Percentiles rank a stretch among this genome's conserved stretches.
Evolutionary conservation across 2,113 vertebrate species (phyloP).

Genomic region (Sapajus apella): DNA sequence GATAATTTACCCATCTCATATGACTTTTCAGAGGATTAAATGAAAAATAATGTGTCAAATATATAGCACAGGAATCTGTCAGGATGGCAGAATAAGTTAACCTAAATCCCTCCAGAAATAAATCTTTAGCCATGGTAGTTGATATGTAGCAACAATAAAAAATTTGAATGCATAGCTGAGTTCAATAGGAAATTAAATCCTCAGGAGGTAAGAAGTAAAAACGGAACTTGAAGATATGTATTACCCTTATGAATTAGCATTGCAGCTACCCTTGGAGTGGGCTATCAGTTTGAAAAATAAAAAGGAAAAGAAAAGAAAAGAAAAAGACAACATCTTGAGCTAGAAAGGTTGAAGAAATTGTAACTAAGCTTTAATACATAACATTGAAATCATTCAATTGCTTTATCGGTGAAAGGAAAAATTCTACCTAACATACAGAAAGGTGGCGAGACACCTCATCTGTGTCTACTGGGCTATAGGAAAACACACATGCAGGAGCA

Average conservation of each 20-base stretch:
- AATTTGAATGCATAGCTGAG: background rate
- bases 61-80: background rate
- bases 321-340: background rate
- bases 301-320: background rate
- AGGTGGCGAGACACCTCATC: background rate
- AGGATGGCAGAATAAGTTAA: background rate
- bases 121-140: background rate
- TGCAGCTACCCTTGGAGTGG: background rate
- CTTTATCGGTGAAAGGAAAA: background rate
- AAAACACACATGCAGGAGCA: background rate
- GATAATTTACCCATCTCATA: background rate
- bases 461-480: background rate
- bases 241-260: background rate
- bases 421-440: background rate
- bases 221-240: background rate
- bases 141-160: background rate
- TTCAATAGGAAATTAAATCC: background rate
- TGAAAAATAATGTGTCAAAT: conserved; percentile 36
- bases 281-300: background rate
- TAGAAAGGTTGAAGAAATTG: background rate
- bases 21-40: background rate
- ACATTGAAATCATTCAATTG: background rate
- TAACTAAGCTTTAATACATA: background rate
- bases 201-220: background rate
- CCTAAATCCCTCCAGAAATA: conserved; percentile 42